Base-by-base conservation (phyloP, 2,113 vertebrate genomes). In the Periophthalmodon schlosseri region DNA sequence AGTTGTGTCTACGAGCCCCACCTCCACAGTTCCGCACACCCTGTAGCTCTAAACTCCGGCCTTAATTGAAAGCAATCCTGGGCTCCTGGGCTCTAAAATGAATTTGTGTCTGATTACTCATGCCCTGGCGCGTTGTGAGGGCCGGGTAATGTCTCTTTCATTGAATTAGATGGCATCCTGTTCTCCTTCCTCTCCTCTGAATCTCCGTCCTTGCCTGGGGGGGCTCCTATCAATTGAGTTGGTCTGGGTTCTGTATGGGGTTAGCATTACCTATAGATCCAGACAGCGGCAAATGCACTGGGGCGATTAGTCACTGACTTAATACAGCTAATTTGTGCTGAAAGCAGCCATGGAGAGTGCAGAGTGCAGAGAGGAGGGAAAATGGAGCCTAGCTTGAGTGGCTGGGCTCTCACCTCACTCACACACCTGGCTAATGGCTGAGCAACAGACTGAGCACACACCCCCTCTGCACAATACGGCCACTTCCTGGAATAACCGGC, bases 11-110 rank as follows among this genome's bases (percentile, higher is more conserved):
- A 61, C 63, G 66, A 61, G 13, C 74, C 75, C 70, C 52, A 33
- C 77, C 49, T 68, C 44, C 69, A 61, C 74, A 16, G 60, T 23
- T 52, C 68, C 69, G 44, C 82, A 69, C 74, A 70, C 83, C 92
- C 71, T 74, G 83, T 89, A 78, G 0, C 74, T 80, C 70, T 79
- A 78, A 93, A 94, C 91, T 90, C 87, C 77, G 89, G 89, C 92
- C 95, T 93, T 96, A 95, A 96, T 94, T 96, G 94, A 95, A 96
- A 95, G 95, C 93, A 94, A 96, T 95, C 94, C 94, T 14, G 89
- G 89, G 93, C 91, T 86, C 93, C 86, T 88, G 91, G 93, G 92
- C 92, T 81, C 94, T 92, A 93, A 95, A 95, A 95, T 96, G 94
- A 96, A 96, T 95, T 95, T 94, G 91, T 94, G 91, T 86, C 89